A percentile compares a stretch with the other conserved stretches of the same genome.
These are phyloP conservation scores for Borostomias antarcticus DNA, from an alignment of 2,797 vertebrate genomes.

Conservation along the genomic window DNA sequence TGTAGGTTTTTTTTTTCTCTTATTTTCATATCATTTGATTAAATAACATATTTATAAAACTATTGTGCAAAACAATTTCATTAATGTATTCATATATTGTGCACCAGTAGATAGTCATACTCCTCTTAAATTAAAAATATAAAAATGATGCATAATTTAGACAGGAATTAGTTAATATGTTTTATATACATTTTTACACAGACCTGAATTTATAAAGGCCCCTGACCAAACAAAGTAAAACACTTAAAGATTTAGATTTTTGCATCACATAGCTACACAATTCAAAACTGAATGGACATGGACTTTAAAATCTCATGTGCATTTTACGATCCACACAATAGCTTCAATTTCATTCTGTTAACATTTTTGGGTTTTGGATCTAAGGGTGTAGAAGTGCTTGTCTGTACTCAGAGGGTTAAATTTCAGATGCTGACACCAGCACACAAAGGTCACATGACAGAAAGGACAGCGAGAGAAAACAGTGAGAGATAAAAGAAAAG, in stretches of 20 bases:
- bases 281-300: constrained; percentile 43
- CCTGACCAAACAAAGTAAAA: constrained; percentile 77
- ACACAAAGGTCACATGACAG: constrained; percentile 79
- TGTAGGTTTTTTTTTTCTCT: constrained; percentile 57
- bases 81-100: constrained; percentile 84
- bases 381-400: constrained; percentile 90
- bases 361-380: constrained; percentile 70
- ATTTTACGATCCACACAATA: constrained; percentile 48
- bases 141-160: constrained; percentile 89
- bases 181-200: constrained; percentile 85
- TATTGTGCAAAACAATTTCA: constrained; percentile 95
- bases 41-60: constrained; percentile 96
- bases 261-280: constrained; percentile 57
- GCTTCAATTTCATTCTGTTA: constrained; percentile 49
- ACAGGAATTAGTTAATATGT: constrained; percentile 80
- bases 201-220: constrained; percentile 83
- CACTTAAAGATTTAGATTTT: constrained; percentile 51
- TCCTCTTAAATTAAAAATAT: constrained; percentile 87
- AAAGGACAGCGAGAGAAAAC: constrained; percentile 43
- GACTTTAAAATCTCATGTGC: constrained; percentile 30
- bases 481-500: constrained; percentile 70
- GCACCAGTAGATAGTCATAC: constrained; percentile 84
- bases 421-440: constrained; percentile 86
- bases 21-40: constrained; percentile 80
- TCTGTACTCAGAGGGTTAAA: constrained; percentile 99